Evolutionary conservation across 2,113 vertebrate species (phyloP), one percentile per base, ranked within the genome.

Genomic region (Canis aureus): DNA sequence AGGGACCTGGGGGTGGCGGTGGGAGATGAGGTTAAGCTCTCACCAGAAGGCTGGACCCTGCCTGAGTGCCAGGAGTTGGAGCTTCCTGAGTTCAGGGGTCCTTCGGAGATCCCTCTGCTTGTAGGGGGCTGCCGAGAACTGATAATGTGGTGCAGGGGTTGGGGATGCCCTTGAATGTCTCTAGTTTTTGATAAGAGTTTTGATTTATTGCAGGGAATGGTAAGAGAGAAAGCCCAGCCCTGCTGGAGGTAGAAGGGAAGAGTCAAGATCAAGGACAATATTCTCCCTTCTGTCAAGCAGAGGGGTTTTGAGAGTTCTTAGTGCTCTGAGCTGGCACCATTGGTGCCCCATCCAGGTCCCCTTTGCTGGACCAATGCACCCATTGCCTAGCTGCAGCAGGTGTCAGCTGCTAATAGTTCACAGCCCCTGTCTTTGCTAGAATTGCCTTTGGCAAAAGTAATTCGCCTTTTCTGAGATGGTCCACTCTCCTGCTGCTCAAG

Each of bases 181-280:
- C 82, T 66, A 78, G n/a, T 35, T 78, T 27, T 82, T 91, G 55
- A 32, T 93, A 57, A 93, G 16, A 97, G n/a, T 66, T 91, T 82
- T 73, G 88, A 73, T 59, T 89, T 74, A 51, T 25, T 79, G 38
- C 80, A 49, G 32, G 10, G 17, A 17, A 5, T 15, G 64, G 22
- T 32, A 10, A 53, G 60, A 57, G 59, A 90, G 81, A 35, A 76
- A 80, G 67, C n/a, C 82, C 25, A 55, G 32, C 32, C 53, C 55
- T 49, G 11, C 27, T 4, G n/a, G 67, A 51, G 57, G 20, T 60
- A 78, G 64, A 83, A 78, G 38, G 82, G 67, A 83, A 87, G 74
- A 3, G 8, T 83, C 64, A 86, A 35, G 22, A 73, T 38, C 66
- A 86, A 94, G 59, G 79, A 94, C 57, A 81, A 11, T 3, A 4